Percentiles rank a stretch among this genome's conserved stretches.
Evolutionary conservation across 2,888 invertebrate genomes (phyloP).

Genomic region (Pogonocherus hispidulus): DNA sequence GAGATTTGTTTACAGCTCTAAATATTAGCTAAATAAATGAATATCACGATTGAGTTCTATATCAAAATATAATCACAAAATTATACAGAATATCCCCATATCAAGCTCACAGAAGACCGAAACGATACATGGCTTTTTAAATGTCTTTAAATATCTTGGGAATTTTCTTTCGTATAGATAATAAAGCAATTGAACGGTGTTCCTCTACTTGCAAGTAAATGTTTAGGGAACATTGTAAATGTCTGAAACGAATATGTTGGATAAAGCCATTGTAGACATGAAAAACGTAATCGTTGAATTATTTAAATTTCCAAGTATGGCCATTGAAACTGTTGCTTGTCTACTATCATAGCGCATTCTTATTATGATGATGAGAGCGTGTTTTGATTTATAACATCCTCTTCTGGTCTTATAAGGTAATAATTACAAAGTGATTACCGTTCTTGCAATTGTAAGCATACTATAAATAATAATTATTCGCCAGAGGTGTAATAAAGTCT

Average conservation of each 20-base stretch:
- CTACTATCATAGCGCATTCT: slow-evolving; percentile 32
- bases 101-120: too few relatives aligned
- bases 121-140: too few relatives aligned
- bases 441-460: slow-evolving; percentile 44
- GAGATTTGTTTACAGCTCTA: too few relatives aligned
- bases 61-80: too few relatives aligned
- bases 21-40: too few relatives aligned
- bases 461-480: slow-evolving; percentile 45
- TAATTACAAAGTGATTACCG: slow-evolving; percentile 51
- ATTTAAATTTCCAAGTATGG: slow-evolving; percentile 29
- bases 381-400: slow-evolving; percentile 54
- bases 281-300: neutral
- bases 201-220: neutral
- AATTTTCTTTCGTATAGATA: neutral
- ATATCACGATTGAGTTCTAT: too few relatives aligned
- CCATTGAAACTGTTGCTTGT: slow-evolving; percentile 25
- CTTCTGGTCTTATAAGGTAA: slow-evolving; percentile 47
- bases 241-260: neutral
- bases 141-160: neutral
- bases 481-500: slow-evolving; percentile 45
- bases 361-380: slow-evolving; percentile 43
- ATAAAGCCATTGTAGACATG: neutral
- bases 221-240: neutral
- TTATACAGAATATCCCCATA: too few relatives aligned
- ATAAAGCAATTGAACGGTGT: neutral